phyloP scores from a whole-genome alignment of 2,888 invertebrate genomes.

The Lepeophtheirus nordmannii region DNA sequence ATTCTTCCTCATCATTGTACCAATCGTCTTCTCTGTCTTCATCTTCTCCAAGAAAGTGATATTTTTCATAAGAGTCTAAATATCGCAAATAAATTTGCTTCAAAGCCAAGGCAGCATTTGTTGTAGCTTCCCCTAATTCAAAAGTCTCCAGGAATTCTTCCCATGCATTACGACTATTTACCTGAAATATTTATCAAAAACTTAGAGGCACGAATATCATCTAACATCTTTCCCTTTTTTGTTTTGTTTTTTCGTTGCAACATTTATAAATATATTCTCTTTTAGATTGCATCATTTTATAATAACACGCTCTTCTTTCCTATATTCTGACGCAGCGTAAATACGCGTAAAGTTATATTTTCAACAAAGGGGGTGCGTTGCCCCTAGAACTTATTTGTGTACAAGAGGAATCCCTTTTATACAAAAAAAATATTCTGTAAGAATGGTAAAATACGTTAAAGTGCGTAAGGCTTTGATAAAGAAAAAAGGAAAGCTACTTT shows the following conservation, averaged over 20 bases:
- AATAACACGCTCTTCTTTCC: neutral
- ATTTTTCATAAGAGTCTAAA: conserved; percentile 73
- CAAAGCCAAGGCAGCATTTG: conserved; percentile 70
- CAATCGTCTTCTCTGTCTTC: conserved; percentile 58
- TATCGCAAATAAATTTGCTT: conserved; percentile 64
- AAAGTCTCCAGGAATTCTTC: conserved; percentile 59
- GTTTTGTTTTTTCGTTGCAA: too few relatives aligned
- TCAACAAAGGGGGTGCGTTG: neutral
- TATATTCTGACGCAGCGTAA: neutral
- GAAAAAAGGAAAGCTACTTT: neutral
- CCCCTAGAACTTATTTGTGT: neutral
- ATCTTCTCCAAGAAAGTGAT: conserved; percentile 76
- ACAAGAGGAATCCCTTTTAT: neutral
- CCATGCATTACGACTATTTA: conserved; percentile 77
- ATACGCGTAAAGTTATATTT: neutral
- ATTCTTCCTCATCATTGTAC: conserved; percentile 51
- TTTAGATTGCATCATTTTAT: neutral
- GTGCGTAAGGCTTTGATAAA: neutral
- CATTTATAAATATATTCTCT: too few relatives aligned
- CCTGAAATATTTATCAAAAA: conserved; percentile 40
- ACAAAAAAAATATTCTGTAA: neutral
- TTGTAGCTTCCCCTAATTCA: conserved; percentile 61
- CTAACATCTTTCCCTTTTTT: too few relatives aligned
- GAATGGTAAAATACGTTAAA: neutral
- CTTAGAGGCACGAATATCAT: neutral